Conservation (phyloP, 2,888 invertebrate genomes). For the Oligia fasciuncula region DNA sequence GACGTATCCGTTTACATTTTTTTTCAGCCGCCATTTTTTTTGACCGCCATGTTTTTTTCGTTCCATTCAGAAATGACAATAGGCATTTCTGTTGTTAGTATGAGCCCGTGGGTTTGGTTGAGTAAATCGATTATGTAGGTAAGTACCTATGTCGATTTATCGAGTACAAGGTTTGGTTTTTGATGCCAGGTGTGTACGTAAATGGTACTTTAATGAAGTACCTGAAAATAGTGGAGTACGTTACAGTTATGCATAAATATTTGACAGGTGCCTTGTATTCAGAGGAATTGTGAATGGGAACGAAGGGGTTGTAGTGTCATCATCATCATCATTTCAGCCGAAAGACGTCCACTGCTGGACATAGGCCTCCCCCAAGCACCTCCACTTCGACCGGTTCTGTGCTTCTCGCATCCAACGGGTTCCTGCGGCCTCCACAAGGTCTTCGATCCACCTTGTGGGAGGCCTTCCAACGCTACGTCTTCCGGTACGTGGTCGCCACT, state of each 20-base stretch:
- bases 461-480: too few species aligned
- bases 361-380: too few species aligned
- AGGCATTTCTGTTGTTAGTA: conserved; percentile 17
- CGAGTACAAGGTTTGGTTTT: conserved; percentile 7
- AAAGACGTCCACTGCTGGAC: too few species aligned
- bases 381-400: too few species aligned
- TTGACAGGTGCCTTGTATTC: conserved; percentile 14
- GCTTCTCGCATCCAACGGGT: too few species aligned
- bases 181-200: conserved; percentile 29
- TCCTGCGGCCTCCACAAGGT: too few species aligned
- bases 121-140: conserved; percentile 35
- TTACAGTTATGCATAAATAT: conserved; percentile 8
- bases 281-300: neutral
- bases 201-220: neutral
- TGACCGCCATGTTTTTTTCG: conserved; percentile 25
- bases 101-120: conserved; percentile 15
- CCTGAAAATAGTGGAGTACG: neutral
- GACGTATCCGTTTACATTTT: conserved; percentile 73
- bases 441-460: too few species aligned
- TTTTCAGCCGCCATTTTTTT: conserved; percentile 31
- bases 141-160: neutral
- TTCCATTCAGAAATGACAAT: conserved; percentile 27
- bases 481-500: too few species aligned
- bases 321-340: too few species aligned
- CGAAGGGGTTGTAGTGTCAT: neutral